Base-by-base conservation (phyloP, 1,140 invertebrate genomes). In the Pissodes strobi region DNA sequence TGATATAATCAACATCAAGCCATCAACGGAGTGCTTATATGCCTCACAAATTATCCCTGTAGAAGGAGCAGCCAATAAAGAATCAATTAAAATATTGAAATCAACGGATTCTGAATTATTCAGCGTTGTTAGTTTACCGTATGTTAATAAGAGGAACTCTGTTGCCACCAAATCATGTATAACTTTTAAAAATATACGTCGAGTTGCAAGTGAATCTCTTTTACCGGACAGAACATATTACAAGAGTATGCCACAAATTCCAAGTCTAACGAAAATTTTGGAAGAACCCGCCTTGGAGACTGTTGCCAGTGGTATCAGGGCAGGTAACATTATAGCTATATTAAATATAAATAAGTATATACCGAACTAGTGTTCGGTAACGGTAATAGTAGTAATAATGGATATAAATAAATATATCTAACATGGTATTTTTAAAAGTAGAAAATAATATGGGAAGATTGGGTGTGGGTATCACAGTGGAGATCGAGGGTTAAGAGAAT, bases 181-280 rank as follows among this genome's bases (percentile, higher is more conserved):
- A 10, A 57, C 51, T 15, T 61, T 67, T 23, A 61, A 46, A 56
- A 67, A 57, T 34, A 13, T 22, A 12, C 9, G 13, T 4, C 10
- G 10, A 2, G 9, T 12, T 15, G 34, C 30, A 12, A 38, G 34
- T 41, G 41, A 46, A 19, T 21, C n/a, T n/a, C 6, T 30, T 2
- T 15, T 43, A 19, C 18, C 2, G 5, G 38, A 43, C 39, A 38
- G 30, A 6, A 27, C 10, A 6, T 37, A n/a, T 12, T 62, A 34
- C 13, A 62, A 46, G 13, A 67, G 65, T 43, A 67, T 67, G 65
- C 65, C 65, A 8, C 65, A 67, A 53, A 67, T 67, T 41, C 65
- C 65, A 0, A 49, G 58, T 49, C 34, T 67, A 15, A 41, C 34
- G 2, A 67, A 48, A 15, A 67, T 62, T 51, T 19, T 67, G 1